Percentiles rank a stretch among this genome's conserved stretches.
Evolutionary conservation across 2,113 vertebrate genomes (phyloP).

Genomic region (Scomber scombrus): DNA sequence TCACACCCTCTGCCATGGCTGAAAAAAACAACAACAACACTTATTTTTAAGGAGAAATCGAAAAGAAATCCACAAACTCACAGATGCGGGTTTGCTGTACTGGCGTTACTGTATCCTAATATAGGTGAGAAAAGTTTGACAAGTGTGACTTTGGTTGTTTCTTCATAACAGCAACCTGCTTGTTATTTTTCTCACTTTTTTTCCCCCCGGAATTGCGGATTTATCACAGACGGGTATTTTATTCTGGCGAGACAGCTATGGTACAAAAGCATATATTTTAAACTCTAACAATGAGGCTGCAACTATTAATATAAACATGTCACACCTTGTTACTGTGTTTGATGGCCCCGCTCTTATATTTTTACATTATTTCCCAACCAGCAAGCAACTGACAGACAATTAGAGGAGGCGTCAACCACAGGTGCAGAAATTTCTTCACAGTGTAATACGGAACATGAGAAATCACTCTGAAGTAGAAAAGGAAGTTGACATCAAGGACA

Average conservation of each 20-base stretch:
- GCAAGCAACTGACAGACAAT: slow-evolving; percentile 14
- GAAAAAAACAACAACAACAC: neutral
- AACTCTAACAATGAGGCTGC: slow-evolving; percentile 6
- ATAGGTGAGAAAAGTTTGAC: neutral
- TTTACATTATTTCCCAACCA: slow-evolving; percentile 14
- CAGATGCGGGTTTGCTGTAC: too few species aligned
- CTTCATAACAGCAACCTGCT: neutral
- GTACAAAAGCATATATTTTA: neutral
- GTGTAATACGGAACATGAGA: neutral
- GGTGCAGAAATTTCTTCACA: too few species aligned
- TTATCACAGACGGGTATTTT: neutral
- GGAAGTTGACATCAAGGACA: neutral
- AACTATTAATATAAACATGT: slow-evolving; percentile 7
- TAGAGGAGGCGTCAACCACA: neutral
- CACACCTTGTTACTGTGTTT: slow-evolving; percentile 4
- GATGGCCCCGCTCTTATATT: neutral
- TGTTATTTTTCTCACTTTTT: slow-evolving; percentile 15
- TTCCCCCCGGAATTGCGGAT: neutral
- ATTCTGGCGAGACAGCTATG: neutral
- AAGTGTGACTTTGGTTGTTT: neutral
- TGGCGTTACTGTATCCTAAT: too few species aligned
- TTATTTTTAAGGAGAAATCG: neutral
- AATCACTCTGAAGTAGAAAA: neutral
- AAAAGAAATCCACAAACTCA: neutral
- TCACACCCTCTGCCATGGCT: neutral